phyloP scores from a whole-genome alignment of 2,888 invertebrate genomes.

The Nephrotoma guestfalica region DNA sequence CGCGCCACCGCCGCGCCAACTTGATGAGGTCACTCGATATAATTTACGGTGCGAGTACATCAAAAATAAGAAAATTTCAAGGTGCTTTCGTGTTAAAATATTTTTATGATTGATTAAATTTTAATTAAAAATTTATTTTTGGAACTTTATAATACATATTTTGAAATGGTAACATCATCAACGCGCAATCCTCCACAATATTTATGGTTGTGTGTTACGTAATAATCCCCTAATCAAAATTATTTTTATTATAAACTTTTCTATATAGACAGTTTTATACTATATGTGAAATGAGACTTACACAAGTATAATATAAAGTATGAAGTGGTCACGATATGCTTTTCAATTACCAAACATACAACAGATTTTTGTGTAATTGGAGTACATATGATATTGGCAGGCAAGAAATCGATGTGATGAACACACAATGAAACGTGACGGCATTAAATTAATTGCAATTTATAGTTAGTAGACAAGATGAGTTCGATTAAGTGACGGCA shows the following conservation, averaged over 20 bases:
- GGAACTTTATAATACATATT: not conserved
- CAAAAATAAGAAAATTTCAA: not conserved
- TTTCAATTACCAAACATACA: not conserved
- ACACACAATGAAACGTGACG: not conserved
- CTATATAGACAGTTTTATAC: not conserved
- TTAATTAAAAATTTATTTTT: not conserved
- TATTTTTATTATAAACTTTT: not conserved
- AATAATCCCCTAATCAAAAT: not conserved
- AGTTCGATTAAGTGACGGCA: too few species aligned
- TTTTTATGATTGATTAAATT: not conserved
- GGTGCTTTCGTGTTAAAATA: not conserved
- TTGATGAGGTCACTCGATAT: not conserved
- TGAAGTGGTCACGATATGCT: not conserved
- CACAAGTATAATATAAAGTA: too few species aligned
- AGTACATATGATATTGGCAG: not conserved
- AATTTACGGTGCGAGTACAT: not conserved
- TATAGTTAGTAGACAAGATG: too few species aligned
- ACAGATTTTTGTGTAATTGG: not conserved
- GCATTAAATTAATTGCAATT: not conserved
- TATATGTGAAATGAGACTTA: too few species aligned
- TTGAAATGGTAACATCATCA: not conserved
- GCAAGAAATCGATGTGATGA: not conserved
- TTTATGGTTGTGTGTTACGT: not conserved
- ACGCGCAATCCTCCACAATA: not conserved
- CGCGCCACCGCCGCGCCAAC: not conserved